Evolutionary conservation across 1,140 invertebrate species (phyloP), one percentile per base, ranked within the genome.

Genomic region (Magallana angulata): DNA sequence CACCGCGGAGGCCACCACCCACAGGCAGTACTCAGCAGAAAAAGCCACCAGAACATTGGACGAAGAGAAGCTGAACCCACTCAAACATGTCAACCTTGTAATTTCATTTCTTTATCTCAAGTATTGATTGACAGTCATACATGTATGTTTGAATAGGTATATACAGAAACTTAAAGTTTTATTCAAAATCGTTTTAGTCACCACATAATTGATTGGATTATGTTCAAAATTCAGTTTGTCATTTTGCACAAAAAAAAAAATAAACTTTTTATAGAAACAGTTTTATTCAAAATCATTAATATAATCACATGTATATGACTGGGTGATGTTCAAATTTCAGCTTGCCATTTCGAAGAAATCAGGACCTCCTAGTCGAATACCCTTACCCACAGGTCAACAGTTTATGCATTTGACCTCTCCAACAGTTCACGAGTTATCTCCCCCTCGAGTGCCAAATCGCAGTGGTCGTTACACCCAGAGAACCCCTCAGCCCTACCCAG

Each of bases 61-160:
- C 68, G 91, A 91, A 36, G 91, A 92, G 24, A 92, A 93, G 85
- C 87, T 92, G n/a, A 90, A 93, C 85, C 90, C 92, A 80, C 84
- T 93, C 36, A 93, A 90, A 81, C 90, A 91, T 87, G 89, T 91
- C 30, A 92, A 88, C 85, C 80, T 92, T 88, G 92, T 93, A 87
- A 87, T 86, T 57, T 18, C n/a, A 57, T 58, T 5, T 62, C 4
- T 80, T 11, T 58, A n/a, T 60, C 5, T 48, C 36, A 2, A 18
- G 36, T 48, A 48, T 48, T 48, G 36, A 48, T 48, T 48, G 36
- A 48, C 36, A 48, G 36, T 5, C 36, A 5, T 48, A 48, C 36
- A 48, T 48, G 2, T 48, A 48, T 48, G 0, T 2, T 48, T 48
- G 36, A 48, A 48, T 48, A 48, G 5, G 2, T 48, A 48, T 48